Base-by-base conservation (phyloP, 2,113 vertebrate genomes). In the Bujurquina vittata region DNA sequence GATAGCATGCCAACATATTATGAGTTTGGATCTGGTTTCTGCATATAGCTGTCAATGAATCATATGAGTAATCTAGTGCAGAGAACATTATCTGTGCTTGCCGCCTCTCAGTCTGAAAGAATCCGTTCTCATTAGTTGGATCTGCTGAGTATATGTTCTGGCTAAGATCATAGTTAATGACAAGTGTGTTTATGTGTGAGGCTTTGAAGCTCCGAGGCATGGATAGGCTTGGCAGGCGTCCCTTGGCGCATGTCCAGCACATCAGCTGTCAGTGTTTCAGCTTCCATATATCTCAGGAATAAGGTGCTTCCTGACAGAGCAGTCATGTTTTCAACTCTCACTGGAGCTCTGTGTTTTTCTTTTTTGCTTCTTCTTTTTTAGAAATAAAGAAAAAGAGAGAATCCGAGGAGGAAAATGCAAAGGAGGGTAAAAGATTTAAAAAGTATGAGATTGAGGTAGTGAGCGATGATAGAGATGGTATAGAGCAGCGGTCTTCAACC, bases 151-250 rank as follows among this genome's bases (percentile, higher is more conserved):
- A 4, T 18, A 31, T 49, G 17, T 20, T 52, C 40, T 67, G 54
- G 55, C 54, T 43, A 69, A 76, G 74, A 86, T 78, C 75, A 81
- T 5, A 31, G 56, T 46, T 80, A 29, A 75, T 81, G 73, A 85
- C 46, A 60, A 46, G 55, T 54, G 62, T 37, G 56, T 69, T 55
- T 81, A 54, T 65, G 54, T 18, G 80, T 58, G 73, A 20, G 59
- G 43, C 63, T 62, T 35, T 9, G 43, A 33, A 23, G 65, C 75
- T 83, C 31, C 15, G 62, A 75, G 77, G 15, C 54, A 49, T 40
- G 20, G 46, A 52, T 2, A 8, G 29, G 56, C 52, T 79, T 7
- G 58, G n/a, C 31, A 23, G 40, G 10, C 8, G 12, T 82, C 35
- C 37, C 65, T 84, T 7, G 23, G 14, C 59, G 88, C 5, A 43